A percentile compares a stretch with the other conserved stretches of the same genome.
phyloP scores from a whole-genome alignment of 2,113 vertebrate genomes.

The Nyctereutes procyonoides region DNA sequence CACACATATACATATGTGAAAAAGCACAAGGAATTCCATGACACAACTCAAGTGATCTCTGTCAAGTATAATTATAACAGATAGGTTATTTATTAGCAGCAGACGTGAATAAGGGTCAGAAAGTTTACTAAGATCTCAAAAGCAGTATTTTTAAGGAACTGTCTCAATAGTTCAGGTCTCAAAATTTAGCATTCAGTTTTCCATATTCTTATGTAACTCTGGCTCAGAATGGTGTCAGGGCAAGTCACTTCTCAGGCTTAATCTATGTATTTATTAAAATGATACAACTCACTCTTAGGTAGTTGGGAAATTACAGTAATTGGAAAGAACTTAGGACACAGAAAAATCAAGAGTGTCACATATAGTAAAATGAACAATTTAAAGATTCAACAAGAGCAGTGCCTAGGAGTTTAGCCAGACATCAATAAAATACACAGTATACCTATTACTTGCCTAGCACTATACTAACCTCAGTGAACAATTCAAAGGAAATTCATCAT shows the following conservation, averaged over 20 bases:
- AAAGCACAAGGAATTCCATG: conserved; percentile 14
- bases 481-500: neutral
- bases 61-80: neutral
- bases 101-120: neutral
- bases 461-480: neutral
- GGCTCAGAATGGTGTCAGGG: neutral
- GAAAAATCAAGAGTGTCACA: conserved; percentile 11
- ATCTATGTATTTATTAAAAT: conserved; percentile 43
- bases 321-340: conserved; percentile 20
- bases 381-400: neutral
- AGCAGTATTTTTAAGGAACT: neutral
- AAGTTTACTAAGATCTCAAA: conserved; percentile 22
- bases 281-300: neutral
- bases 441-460: neutral
- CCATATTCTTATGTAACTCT: neutral
- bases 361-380: neutral
- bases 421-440: neutral
- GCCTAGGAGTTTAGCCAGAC: neutral
- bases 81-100: neutral
- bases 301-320: conserved; percentile 19
- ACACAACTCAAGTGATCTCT: neutral
- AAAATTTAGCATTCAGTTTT: conserved; percentile 23
- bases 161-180: neutral
- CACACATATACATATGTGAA: neutral
- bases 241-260: neutral